Evolutionary conservation across 2,113 vertebrate species (phyloP).

Genomic region (Acinonyx jubatus): DNA sequence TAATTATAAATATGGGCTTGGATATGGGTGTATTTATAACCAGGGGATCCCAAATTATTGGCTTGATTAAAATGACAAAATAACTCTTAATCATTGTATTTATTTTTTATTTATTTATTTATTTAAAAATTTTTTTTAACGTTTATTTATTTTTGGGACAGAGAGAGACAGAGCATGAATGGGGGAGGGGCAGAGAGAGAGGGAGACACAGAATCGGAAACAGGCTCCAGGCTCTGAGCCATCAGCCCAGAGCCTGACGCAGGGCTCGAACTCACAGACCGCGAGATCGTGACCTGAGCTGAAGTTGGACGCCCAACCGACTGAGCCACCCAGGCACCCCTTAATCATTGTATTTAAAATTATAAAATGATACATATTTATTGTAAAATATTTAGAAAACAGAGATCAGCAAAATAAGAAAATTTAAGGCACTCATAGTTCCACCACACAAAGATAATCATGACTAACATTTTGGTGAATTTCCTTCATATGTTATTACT

Average conservation of each 20-base stretch:
- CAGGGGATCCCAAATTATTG: neutral
- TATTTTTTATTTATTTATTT: neutral
- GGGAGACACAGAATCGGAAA: no score
- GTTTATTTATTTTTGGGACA: no score
- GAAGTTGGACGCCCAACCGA: no score
- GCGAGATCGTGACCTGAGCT: no score
- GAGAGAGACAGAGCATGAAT: no score
- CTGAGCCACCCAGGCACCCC: no score
- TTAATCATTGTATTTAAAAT: slow-evolving; percentile 15
- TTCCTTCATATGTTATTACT: neutral
- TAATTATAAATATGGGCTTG: neutral
- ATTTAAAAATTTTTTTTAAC: no score
- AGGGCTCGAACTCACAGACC: no score
- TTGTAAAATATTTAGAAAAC: neutral
- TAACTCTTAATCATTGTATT: neutral
- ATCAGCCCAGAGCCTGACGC: no score
- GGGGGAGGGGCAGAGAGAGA: no score
- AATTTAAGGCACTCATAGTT: neutral
- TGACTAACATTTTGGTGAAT: neutral
- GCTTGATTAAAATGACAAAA: neutral
- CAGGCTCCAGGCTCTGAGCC: no score
- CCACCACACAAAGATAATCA: neutral
- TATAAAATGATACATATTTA: neutral
- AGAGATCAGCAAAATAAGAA: neutral
- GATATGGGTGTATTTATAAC: neutral